Conservation (phyloP, 2,888 invertebrate genomes). For the Hypolimnas misippus region DNA sequence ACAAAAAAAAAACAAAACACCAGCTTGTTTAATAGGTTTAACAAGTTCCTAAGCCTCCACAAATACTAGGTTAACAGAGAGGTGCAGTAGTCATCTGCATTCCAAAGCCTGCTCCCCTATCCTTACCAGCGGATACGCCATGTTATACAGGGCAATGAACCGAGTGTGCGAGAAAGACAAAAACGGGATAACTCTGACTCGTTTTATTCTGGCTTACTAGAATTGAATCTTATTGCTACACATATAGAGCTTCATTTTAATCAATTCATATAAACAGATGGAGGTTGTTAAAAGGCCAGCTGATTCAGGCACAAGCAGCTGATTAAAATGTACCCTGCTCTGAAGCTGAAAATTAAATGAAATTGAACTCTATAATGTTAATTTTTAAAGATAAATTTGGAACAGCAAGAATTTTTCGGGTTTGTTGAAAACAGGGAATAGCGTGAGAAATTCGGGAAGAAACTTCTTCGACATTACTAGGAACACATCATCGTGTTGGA, state of each 20-base stretch:
- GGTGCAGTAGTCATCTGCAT: conserved; percentile 59
- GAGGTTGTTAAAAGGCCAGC: conserved; percentile 55
- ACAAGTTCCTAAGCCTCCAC: conserved; percentile 67
- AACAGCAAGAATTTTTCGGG: conserved; percentile 46
- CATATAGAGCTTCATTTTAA: conserved; percentile 30
- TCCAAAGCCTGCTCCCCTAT: conserved; percentile 57
- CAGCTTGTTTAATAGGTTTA: too few relatives aligned
- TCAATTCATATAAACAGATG: conserved; percentile 45
- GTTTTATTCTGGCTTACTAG: conserved; percentile 8
- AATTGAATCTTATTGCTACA: conserved; percentile 34
- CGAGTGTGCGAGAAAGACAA: conserved; percentile 65
- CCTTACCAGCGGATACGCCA: conserved; percentile 61
- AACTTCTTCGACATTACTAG: conserved; percentile 79
- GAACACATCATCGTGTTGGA: conserved; percentile 59
- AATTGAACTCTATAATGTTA: conserved; percentile 42
- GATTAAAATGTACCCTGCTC: conserved; percentile 24
- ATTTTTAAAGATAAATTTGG: conserved; percentile 46
- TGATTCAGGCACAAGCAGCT: conserved; percentile 52
- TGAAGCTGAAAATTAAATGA: conserved; percentile 19
- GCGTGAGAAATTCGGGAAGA: conserved; percentile 83
- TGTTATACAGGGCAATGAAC: conserved; percentile 61
- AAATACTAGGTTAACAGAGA: conserved; percentile 67
- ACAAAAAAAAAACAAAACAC: too few relatives aligned
- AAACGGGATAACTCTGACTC: conserved; percentile 62
- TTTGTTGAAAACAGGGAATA: conserved; percentile 68